Conservation (phyloP, 2,888 invertebrate species). For the Callimorpha dominula region DNA sequence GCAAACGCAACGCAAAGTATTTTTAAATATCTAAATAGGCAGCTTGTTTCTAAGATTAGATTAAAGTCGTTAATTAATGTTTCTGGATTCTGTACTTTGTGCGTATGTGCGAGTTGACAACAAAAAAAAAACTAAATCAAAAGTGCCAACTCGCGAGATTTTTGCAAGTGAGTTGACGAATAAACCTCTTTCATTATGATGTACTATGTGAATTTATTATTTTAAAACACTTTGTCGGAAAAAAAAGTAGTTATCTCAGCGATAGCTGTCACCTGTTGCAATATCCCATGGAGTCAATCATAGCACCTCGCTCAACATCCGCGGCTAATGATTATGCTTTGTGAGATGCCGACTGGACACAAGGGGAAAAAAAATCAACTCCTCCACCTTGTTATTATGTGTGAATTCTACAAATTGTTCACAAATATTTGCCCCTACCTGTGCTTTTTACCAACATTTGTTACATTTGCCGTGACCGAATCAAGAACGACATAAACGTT, state of each 20-base stretch:
- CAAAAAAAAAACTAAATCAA: too few species aligned
- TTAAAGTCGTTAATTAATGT: too few species aligned
- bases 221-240: conserved; percentile 1
- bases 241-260: conserved; percentile 36
- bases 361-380: conserved; percentile 67
- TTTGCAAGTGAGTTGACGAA: too few species aligned
- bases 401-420: conserved; percentile 86
- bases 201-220: background rate
- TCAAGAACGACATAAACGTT: conserved; percentile 76
- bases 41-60: too few species aligned
- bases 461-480: conserved; percentile 79
- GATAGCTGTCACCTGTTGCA: conserved; percentile 72
- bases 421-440: conserved; percentile 87
- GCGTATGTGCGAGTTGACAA: too few species aligned
- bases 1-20: too few species aligned
- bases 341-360: conserved; percentile 69
- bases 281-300: conserved; percentile 75
- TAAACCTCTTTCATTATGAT: background rate
- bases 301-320: conserved; percentile 66
- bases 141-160: too few species aligned
- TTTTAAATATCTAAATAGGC: too few species aligned
- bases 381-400: conserved; percentile 82
- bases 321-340: conserved; percentile 77
- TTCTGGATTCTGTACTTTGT: too few species aligned
- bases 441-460: conserved; percentile 76